Percentiles rank a stretch among this genome's conserved stretches.
Conservation (phyloP, 2,797 vertebrate species). For the Micromesistius poutassou region DNA sequence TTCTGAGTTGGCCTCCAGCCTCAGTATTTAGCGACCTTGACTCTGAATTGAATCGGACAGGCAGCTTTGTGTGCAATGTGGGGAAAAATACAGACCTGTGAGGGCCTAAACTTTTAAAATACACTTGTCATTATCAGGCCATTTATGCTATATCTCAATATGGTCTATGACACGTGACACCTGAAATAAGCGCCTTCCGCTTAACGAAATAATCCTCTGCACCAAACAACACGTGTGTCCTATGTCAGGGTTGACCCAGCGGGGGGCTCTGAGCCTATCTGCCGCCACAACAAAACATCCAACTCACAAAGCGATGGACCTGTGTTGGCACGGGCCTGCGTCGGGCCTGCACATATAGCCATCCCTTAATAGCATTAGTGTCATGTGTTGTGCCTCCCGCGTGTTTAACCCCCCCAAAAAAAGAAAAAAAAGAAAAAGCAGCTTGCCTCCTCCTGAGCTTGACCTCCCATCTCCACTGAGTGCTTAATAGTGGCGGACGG, state of each 20-base stretch:
- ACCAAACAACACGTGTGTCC: background rate
- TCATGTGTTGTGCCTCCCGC: constrained; percentile 68
- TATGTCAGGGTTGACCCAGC: no score
- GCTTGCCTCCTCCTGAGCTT: constrained; percentile 51
- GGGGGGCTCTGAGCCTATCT: background rate
- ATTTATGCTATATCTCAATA: background rate
- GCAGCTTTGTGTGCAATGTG: background rate
- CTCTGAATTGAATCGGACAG: background rate
- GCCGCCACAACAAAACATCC: constrained; percentile 3
- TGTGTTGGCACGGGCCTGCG: constrained; percentile 26
- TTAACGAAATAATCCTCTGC: background rate
- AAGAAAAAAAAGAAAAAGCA: constrained; percentile 21
- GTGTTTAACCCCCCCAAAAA: constrained; percentile 51
- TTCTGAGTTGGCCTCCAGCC: background rate
- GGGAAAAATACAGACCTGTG: background rate
- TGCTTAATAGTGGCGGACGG: constrained; percentile 72
- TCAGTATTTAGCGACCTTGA: background rate
- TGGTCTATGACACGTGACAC: background rate
- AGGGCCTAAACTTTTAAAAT: background rate
- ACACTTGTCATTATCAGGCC: background rate
- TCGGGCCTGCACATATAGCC: constrained; percentile 51
- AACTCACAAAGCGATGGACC: constrained; percentile 23
- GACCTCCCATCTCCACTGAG: constrained; percentile 70
- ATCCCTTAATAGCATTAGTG: constrained; percentile 66
- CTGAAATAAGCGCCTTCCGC: background rate